A percentile compares a stretch with the other conserved stretches of the same genome.
Evolutionary conservation across 2,113 vertebrate species (phyloP).

Genomic region (Himantopus leucocephalus): DNA sequence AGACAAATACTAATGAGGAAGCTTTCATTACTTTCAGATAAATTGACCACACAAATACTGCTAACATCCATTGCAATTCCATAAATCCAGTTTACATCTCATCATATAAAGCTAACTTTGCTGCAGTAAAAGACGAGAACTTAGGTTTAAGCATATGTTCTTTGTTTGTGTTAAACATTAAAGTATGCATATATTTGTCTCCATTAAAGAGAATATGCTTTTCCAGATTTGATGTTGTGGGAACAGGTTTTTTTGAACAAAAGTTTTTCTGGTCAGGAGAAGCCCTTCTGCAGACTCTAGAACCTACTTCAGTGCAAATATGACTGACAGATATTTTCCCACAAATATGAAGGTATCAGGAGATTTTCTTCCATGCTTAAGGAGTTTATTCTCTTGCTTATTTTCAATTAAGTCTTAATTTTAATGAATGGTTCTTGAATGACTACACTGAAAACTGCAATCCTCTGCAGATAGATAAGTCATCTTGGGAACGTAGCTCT

Average conservation of each 20-base stretch:
- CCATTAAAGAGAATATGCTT: background rate
- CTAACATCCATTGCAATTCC: background rate
- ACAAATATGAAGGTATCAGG: background rate
- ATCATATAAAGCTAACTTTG: background rate
- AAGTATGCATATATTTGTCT: background rate
- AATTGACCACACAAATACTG: background rate
- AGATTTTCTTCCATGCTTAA: background rate
- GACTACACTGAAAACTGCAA: background rate
- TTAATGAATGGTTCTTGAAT: background rate
- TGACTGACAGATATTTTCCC: background rate
- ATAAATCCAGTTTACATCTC: background rate
- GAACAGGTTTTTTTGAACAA: background rate
- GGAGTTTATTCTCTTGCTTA: background rate
- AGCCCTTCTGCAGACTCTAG: background rate
- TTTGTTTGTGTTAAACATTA: background rate
- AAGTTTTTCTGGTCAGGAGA: background rate
- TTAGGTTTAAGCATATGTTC: background rate
- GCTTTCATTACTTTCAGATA: background rate
- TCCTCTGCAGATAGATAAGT: background rate
- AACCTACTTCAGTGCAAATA: background rate
- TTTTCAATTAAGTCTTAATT: background rate
- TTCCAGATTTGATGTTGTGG: background rate
- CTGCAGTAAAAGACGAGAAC: background rate
- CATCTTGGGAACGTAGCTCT: background rate
- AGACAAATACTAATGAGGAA: background rate